These are phyloP conservation scores for Tachina fera DNA, from an alignment of 2,888 invertebrate genomes.

Conservation along the genomic window DNA sequence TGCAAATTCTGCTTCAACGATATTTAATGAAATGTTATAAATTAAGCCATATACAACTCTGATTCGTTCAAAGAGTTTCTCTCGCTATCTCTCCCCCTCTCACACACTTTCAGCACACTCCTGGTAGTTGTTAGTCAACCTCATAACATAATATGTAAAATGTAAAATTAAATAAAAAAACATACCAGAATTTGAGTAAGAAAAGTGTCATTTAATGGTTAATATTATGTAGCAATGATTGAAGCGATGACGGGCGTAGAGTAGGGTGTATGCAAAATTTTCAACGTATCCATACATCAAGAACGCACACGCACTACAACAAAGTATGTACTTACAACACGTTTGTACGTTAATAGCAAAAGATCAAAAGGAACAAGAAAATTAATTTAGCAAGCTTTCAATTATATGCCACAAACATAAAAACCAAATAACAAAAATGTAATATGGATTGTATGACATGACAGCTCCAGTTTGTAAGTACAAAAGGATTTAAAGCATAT, in stretches of 20 bases:
- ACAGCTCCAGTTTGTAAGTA: constrained; percentile 52
- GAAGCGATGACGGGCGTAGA: constrained; percentile 37
- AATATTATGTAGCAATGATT: constrained; percentile 58
- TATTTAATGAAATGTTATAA: not conserved
- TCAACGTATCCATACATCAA: not conserved
- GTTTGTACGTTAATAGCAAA: constrained; percentile 54
- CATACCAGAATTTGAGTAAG: constrained; percentile 24
- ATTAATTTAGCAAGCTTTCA: constrained; percentile 82
- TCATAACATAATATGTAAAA: constrained; percentile 34
- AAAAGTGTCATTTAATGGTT: constrained; percentile 68
- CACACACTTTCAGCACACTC: not conserved
- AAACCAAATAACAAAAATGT: constrained; percentile 70
- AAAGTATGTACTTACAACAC: constrained; percentile 10
- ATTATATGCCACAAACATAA: constrained; percentile 82
- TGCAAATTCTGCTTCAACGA: not conserved
- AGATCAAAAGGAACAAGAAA: constrained; percentile 76
- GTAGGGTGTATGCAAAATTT: constrained; percentile 39
- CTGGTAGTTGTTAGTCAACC: constrained; percentile 33
- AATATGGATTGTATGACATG: constrained; percentile 68
- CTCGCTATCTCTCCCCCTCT: not conserved
- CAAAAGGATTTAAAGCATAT: not conserved
- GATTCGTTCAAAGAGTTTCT: not conserved
- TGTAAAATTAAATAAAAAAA: constrained; percentile 10
- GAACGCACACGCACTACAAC: not conserved
- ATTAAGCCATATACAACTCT: not conserved